Evolutionary conservation across 2,797 vertebrate genomes (phyloP), one percentile per base, ranked within the genome.

Genomic region (Coracias cyanogaster): DNA sequence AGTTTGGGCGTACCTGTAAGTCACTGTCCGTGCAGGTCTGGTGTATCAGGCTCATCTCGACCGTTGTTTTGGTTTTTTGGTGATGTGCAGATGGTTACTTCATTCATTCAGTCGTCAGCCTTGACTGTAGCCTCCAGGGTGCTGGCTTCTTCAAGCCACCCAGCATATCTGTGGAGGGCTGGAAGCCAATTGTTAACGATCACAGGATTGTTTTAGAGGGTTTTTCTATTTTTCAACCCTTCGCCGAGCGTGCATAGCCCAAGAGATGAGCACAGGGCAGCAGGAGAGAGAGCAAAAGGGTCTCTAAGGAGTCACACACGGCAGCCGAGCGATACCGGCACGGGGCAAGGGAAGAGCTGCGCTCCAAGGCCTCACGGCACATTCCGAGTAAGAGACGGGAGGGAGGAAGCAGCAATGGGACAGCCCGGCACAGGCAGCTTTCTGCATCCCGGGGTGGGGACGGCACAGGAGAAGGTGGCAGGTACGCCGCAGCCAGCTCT

Each of bases 241-340:
- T 43, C 2, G 3, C 15, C 17, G 45, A 46, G 48, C 57, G 33
- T 35, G 48, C 31, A 8, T 51, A 20, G 37, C 17, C 49, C 1
- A 3, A 28, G 45, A 65, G 19, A 35, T 26, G n/a, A 28, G 41
- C 17, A 19, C 0, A 0, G 33, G 64, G 54, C 51, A 49, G 2
- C 9, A n/a, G 14, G 19, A 51, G n/a, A 57, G 57, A 29, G 7
- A 12, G 12, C 3, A 43, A 55, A 60, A 5, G 15, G 33, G 15
- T 8, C 21, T n/a, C 33, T 8, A 12, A 60, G 65, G 19, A 26
- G 12, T 25, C 15, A 45, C 10, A 8, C 4, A 5, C 3, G 31
- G 37, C 21, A 24, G 16, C 31, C 2, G 5, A 37, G 49, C 7
- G 3, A 18, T 8, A 14, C 1, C 0, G 0, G 6, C 2, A 3